phyloP scores from a whole-genome alignment of 2,888 invertebrate species.

The Lingula anatina region DNA sequence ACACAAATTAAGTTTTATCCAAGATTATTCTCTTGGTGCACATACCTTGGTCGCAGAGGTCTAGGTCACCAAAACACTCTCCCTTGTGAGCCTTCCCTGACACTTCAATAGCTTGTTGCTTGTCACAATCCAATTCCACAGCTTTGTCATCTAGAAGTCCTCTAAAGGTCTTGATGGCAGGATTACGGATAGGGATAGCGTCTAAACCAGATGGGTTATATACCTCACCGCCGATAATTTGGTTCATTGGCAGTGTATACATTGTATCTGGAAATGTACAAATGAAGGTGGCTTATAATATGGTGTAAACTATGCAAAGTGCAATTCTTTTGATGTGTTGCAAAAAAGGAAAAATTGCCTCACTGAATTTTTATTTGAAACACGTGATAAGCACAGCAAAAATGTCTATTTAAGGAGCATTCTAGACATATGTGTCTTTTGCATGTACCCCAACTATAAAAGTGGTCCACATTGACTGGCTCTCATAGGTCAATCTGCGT shows the following conservation, averaged over 20 bases:
- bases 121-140: conserved; percentile 29
- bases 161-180: conserved; percentile 18
- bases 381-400: too few relatives aligned
- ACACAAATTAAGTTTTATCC: too few relatives aligned
- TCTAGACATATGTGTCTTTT: too few relatives aligned
- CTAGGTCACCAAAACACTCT: conserved; percentile 48
- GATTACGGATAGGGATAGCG: conserved; percentile 24
- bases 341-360: too few relatives aligned
- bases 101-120: conserved; percentile 31
- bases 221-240: conserved; percentile 17
- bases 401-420: too few relatives aligned
- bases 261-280: conserved; percentile 25
- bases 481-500: too few relatives aligned
- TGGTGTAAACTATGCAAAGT: too few relatives aligned
- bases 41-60: conserved; percentile 36
- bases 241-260: conserved; percentile 46
- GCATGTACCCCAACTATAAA: too few relatives aligned
- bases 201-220: conserved; percentile 46
- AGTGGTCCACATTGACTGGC: too few relatives aligned
- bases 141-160: conserved; percentile 39
- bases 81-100: conserved; percentile 38
- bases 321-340: too few relatives aligned
- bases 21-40: not conserved
- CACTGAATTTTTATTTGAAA: too few relatives aligned
- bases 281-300: too few relatives aligned